These are phyloP conservation scores for Cephalopachus bancanus DNA, from an alignment of 2,797 vertebrate genomes.

Conservation along the genomic window DNA sequence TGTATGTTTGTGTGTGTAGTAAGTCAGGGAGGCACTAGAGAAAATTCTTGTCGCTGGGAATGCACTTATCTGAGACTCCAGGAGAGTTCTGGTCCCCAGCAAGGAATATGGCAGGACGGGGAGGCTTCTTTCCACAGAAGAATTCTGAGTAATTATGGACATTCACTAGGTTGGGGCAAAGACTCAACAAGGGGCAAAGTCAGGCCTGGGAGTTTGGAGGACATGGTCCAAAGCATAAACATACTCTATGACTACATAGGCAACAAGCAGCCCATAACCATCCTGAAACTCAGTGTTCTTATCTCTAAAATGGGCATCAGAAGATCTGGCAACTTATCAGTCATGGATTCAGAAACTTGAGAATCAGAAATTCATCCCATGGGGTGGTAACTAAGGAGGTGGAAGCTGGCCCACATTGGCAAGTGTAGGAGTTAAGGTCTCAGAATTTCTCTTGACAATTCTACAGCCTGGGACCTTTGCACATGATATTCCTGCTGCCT, in stretches of 20 bases:
- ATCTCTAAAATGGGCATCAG: not conserved
- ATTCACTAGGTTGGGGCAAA: not conserved
- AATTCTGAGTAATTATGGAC: not conserved
- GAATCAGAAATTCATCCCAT: not conserved
- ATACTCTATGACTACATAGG: rapidly evolving
- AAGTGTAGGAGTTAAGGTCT: not conserved
- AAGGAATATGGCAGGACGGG: not conserved
- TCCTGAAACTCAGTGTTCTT: not conserved
- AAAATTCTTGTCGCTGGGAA: not conserved
- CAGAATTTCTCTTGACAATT: not conserved
- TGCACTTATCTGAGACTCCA: not conserved
- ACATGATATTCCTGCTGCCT: not conserved
- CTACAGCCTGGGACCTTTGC: not conserved
- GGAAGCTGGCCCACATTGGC: too few relatives aligned
- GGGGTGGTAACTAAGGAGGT: not conserved
- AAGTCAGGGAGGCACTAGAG: not conserved
- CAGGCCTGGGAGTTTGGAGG: not conserved
- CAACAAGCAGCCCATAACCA: not conserved
- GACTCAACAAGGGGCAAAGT: not conserved
- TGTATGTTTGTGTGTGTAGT: not conserved
- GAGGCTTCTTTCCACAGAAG: not conserved
- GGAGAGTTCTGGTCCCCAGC: not conserved
- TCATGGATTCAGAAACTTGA: not conserved
- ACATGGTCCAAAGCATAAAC: not conserved
- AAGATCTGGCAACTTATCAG: not conserved